Base-by-base conservation (phyloP, 2,113 vertebrate species). In the Cheilinus undulatus region DNA sequence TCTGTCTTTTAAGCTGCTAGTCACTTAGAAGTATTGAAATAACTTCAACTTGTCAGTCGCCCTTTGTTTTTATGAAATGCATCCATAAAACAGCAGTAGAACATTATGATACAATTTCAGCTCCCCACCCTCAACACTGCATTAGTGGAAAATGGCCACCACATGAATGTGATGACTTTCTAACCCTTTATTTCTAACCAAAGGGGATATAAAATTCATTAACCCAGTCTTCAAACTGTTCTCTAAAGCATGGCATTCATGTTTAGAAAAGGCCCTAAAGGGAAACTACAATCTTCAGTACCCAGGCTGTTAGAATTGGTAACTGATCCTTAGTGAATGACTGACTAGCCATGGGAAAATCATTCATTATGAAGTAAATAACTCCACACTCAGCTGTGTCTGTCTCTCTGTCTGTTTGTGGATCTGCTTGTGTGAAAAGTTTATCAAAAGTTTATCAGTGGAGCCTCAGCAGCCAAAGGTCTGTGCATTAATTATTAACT, bases 401-500 rank as follows among this genome's bases (percentile, higher is more conserved):
- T 26, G 26, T 22, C 34, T 22, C 27, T 36, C 27, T 48, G 19
- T 49, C 50, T 38, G 19, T 43, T 6, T 52, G 15, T 24, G 11
- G 2, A 14, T 52, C 26, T 52, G 26, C 10, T 22, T 32, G 23
- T 63, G 59, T 49, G 19, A 54, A 54, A 68, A 26, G 23, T 78
- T 52, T 68, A 56, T 72, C 60, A 62, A 17, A 54, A 13, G 57
- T 53, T 61, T 59, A 76, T 82, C 59, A 52, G 34, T 9, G 20
- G 20, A 20, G 36, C 38, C 34, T 52, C n/a, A 5, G 3, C 30
- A 66, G 68, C 67, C 62, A 57, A 24, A 60, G 23, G 46, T 53
- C 59, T 53, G 22, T 8, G 1, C 27, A 61, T 86, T 67, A 69
- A 87, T 86, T 62, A 86, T 83, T 62, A 71, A 80, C 79, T 78